A percentile compares a stretch with the other conserved stretches of the same genome.
Evolutionary conservation across 2,113 vertebrate genomes (phyloP).

Genomic region (Dipodomys stephensi): DNA sequence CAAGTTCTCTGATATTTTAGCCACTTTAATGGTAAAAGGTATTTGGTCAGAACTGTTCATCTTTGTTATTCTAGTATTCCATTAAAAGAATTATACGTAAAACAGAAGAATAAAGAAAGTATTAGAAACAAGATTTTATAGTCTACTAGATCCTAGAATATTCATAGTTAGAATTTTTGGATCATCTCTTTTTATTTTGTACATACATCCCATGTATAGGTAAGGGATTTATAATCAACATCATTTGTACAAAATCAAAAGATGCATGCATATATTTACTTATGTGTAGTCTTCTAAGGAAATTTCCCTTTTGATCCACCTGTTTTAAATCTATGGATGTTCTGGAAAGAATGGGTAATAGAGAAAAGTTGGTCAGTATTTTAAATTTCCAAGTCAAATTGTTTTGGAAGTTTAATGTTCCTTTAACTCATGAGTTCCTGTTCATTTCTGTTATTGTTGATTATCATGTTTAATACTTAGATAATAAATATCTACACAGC

Average conservation of each 20-base stretch:
- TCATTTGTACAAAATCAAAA: slow-evolving; percentile 13
- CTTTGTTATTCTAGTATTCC: not conserved
- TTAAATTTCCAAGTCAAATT: not conserved
- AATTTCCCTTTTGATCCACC: not conserved
- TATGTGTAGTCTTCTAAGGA: not conserved
- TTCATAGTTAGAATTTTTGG: not conserved
- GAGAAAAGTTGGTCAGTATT: slow-evolving; percentile 27
- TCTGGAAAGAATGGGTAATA: not conserved
- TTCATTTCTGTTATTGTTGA: not conserved
- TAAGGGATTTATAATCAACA: slow-evolving; percentile 33
- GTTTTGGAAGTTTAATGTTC: slow-evolving; percentile 6
- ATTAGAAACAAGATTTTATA: not conserved
- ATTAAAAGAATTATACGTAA: not conserved
- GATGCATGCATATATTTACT: not conserved
- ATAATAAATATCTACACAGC: not conserved
- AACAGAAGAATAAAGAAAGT: not conserved
- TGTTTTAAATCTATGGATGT: not conserved
- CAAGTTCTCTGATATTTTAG: not conserved
- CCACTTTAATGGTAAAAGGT: slow-evolving; percentile 38
- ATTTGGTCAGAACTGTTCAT: not conserved
- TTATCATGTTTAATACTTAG: not conserved
- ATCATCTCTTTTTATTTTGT: slow-evolving; percentile 39
- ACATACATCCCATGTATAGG: not conserved
- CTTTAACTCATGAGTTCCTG: not conserved
- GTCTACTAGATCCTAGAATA: slow-evolving; percentile 13